Percentiles rank a stretch among this genome's conserved stretches.
These are phyloP conservation scores for Eulithis prunata DNA, from an alignment of 2,888 invertebrate species.

Conservation along the genomic window DNA sequence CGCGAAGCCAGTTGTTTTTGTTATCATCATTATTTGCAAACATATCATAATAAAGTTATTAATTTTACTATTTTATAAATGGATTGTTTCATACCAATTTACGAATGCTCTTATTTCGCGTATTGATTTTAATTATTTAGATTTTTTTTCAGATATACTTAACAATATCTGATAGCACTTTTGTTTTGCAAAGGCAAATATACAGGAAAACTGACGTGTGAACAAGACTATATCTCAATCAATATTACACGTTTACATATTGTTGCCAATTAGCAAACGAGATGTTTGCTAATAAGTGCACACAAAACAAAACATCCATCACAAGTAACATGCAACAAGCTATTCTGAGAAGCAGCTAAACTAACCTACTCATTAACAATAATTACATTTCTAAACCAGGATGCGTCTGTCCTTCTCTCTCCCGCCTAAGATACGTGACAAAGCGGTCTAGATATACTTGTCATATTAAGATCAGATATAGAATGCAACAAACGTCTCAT, in stretches of 20 bases:
- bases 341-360: conserved; percentile 56
- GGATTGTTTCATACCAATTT: too few species aligned
- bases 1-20: conserved; percentile 2
- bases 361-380: conserved; percentile 64
- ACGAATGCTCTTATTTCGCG: not conserved
- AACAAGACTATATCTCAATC: conserved; percentile 6
- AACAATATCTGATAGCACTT: not conserved
- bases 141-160: too few species aligned
- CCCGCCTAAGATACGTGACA: conserved; percentile 60
- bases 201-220: conserved; percentile 3
- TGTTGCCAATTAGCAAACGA: conserved; percentile 5
- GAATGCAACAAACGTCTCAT: conserved; percentile 59
- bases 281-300: conserved; percentile 3
- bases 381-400: conserved; percentile 67
- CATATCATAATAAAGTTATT: too few species aligned
- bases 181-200: conserved; percentile 2
- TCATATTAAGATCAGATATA: conserved; percentile 72
- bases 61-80: too few species aligned
- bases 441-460: conserved; percentile 70
- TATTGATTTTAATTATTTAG: not conserved
- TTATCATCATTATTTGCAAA: too few species aligned
- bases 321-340: conserved; percentile 59
- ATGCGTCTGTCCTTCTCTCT: conserved; percentile 58
- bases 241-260: conserved; percentile 3
- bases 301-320: conserved; percentile 7